These are phyloP conservation scores for Melinaea menophilus DNA, from an alignment of 2,888 invertebrate genomes.

Conservation along the genomic window DNA sequence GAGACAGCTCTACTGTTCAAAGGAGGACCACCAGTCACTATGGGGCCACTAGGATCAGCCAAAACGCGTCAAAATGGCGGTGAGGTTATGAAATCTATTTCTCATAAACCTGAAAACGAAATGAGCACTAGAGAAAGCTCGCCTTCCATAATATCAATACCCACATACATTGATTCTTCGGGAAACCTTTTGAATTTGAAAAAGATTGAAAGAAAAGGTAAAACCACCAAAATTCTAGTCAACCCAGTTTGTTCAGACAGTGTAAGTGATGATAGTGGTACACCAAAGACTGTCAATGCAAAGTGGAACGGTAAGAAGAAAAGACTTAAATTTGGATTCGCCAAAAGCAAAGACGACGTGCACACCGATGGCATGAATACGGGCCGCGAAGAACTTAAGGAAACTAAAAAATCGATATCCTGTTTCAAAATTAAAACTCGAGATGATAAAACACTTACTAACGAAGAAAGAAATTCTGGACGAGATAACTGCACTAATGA, in stretches of 20 bases:
- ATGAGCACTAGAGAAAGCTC: constrained; percentile 55
- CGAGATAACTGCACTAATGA: constrained; percentile 69
- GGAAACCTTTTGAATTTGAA: constrained; percentile 64
- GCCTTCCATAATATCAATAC: constrained; percentile 55
- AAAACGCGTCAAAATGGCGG: constrained; percentile 59
- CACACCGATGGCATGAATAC: constrained; percentile 55
- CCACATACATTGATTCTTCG: constrained; percentile 54
- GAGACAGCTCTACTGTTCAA: constrained; percentile 76
- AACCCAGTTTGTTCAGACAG: constrained; percentile 71
- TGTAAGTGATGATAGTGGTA: constrained; percentile 66
- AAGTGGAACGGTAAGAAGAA: constrained; percentile 74
- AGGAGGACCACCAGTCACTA: constrained; percentile 73
- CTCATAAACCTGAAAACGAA: constrained; percentile 51
- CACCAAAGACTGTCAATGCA: constrained; percentile 53
- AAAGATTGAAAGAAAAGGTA: constrained; percentile 69
- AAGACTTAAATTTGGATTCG: constrained; percentile 58
- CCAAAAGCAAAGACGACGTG: constrained; percentile 44
- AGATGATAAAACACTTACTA: constrained; percentile 62
- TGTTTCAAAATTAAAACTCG: constrained; percentile 73
- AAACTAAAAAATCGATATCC: constrained; percentile 68
- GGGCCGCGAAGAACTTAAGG: constrained; percentile 58
- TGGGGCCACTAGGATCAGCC: constrained; percentile 74
- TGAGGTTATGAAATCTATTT: constrained; percentile 58
- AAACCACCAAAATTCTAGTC: constrained; percentile 72
- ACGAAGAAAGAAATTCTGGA: constrained; percentile 59